Percentiles rank a stretch among this genome's conserved stretches.
Conservation (phyloP, 2,797 vertebrate species). For the Falco novaeseelandiae region DNA sequence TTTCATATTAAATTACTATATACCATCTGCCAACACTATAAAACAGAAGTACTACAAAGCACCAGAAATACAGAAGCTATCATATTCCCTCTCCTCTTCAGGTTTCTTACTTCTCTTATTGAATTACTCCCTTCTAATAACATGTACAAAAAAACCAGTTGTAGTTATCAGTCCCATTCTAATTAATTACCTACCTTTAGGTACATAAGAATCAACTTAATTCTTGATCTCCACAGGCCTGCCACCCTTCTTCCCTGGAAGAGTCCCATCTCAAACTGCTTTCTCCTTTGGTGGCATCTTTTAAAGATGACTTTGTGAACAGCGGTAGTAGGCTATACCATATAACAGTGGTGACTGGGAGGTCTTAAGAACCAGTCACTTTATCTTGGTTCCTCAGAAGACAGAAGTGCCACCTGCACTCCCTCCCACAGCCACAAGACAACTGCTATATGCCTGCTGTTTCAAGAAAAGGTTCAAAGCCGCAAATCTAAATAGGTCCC, state of each 20-base stretch:
- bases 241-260: background rate
- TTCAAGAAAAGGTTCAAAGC: background rate
- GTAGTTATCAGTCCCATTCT: background rate
- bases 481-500: background rate
- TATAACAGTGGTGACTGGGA: rapidly evolving
- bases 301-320: background rate
- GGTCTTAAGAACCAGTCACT: background rate
- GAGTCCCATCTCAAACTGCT: background rate
- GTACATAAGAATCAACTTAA: background rate
- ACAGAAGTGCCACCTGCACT: background rate
- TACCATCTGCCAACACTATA: background rate
- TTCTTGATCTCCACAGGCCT: background rate
- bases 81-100: background rate
- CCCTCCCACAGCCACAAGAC: background rate
- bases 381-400: background rate
- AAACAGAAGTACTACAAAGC: background rate
- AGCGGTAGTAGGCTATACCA: background rate
- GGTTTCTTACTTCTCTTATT: background rate
- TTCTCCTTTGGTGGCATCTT: background rate
- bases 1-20: background rate
- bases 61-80: background rate
- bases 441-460: rapidly evolving
- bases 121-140: background rate
- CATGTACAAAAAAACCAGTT: background rate
- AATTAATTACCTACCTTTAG: background rate